phyloP scores from a whole-genome alignment of 2,888 invertebrate species.

The Minunthozetes semirufus region DNA sequence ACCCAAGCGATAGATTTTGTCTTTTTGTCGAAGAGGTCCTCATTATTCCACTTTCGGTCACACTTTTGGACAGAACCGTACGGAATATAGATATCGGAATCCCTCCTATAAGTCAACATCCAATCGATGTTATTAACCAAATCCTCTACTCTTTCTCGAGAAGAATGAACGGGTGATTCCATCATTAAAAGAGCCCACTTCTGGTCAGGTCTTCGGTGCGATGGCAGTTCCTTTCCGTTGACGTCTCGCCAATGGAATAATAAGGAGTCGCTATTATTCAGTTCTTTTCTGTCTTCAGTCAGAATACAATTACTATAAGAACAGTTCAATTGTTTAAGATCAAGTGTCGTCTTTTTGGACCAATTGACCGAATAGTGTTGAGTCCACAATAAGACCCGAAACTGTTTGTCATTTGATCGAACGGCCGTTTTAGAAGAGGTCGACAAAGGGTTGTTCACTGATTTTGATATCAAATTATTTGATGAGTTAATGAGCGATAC shows the following conservation, averaged over 20 bases:
- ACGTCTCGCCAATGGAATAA: conserved; percentile 35
- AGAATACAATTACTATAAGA: neutral
- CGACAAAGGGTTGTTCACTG: too few relatives aligned
- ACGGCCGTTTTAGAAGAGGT: too few relatives aligned
- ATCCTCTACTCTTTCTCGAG: neutral
- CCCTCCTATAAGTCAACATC: conserved; percentile 25
- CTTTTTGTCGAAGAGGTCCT: neutral
- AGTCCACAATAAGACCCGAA: too few relatives aligned
- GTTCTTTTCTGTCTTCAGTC: neutral
- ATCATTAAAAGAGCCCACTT: conserved; percentile 26
- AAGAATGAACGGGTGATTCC: conserved; percentile 30
- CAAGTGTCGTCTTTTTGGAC: neutral
- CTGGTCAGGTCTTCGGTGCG: neutral
- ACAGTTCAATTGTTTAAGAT: neutral
- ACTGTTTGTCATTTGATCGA: too few relatives aligned
- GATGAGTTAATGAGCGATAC: too few relatives aligned
- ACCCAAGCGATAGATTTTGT: conserved; percentile 5
- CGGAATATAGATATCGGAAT: conserved; percentile 27
- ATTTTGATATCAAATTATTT: too few relatives aligned
- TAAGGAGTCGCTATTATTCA: neutral
- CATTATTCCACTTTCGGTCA: neutral
- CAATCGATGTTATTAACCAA: neutral
- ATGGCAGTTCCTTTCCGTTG: conserved; percentile 11
- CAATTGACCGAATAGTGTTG: neutral
- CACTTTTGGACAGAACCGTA: conserved; percentile 11